phyloP scores from a whole-genome alignment of 2,113 vertebrate genomes.

The Hippocampus zosterae region DNA sequence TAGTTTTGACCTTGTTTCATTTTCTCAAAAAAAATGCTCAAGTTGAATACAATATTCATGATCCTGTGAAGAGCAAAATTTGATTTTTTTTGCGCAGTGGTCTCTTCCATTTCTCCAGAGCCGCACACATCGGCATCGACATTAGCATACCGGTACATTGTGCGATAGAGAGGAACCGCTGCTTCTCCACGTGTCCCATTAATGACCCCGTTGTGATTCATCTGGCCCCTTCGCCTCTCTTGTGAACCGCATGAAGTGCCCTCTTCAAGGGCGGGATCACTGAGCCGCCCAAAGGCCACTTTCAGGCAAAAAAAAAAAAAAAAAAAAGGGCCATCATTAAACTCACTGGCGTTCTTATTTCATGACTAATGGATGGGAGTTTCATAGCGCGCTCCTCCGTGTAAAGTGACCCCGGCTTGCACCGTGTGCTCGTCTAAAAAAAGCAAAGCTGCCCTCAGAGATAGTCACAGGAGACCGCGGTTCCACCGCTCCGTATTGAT shows the following conservation, averaged over 20 bases:
- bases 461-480: slow-evolving; percentile 47
- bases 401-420: slow-evolving; percentile 56
- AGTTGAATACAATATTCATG: no score
- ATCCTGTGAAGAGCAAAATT: not conserved
- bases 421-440: slow-evolving; percentile 51
- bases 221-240: slow-evolving; percentile 8
- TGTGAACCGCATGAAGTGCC: slow-evolving; percentile 18
- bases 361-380: slow-evolving; percentile 51
- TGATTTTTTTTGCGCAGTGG: not conserved
- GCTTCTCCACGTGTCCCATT: slow-evolving; percentile 1
- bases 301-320: slow-evolving; percentile 50
- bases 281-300: slow-evolving; percentile 40
- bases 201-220: slow-evolving; percentile 20
- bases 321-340: slow-evolving; percentile 43
- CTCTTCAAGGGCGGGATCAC: slow-evolving; percentile 24
- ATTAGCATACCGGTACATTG: not conserved
- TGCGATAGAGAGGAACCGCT: not conserved
- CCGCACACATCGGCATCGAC: not conserved
- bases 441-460: slow-evolving; percentile 56
- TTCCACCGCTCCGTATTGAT: slow-evolving; percentile 54
- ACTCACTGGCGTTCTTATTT: slow-evolving; percentile 60
- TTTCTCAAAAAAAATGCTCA: no score
- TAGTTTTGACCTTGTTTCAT: no score
- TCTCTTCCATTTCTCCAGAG: not conserved
- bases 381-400: slow-evolving; percentile 50